A percentile compares a stretch with the other conserved stretches of the same genome.
These are phyloP conservation scores for Entomyzon cyanotis DNA, from an alignment of 2,113 vertebrate species.

Conservation along the genomic window DNA sequence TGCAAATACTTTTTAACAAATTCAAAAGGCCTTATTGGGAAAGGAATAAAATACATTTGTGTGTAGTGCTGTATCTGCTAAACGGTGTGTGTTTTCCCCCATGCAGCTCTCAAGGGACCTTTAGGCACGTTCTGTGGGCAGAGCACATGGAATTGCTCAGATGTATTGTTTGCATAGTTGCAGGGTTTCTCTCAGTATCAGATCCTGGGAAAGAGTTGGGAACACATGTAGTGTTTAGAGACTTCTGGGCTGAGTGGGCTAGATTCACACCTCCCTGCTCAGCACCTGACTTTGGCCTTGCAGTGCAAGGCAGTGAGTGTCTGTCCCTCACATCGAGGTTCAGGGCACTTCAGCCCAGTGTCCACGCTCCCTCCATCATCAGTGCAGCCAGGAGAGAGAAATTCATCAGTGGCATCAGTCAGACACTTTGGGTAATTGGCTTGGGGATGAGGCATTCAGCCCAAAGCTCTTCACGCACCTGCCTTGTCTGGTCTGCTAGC, in stretches of 20 bases:
- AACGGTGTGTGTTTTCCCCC: neutral
- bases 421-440: neutral
- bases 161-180: neutral
- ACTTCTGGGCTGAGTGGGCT: neutral
- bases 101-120: neutral
- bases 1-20: slow-evolving; percentile 59
- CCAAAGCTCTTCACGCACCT: neutral
- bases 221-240: neutral
- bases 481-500: neutral
- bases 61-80: slow-evolving; percentile 26
- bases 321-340: neutral
- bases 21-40: slow-evolving; percentile 42
- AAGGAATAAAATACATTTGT: slow-evolving; percentile 36
- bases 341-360: neutral
- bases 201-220: neutral
- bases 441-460: neutral
- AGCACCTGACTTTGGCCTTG: neutral
- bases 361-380: neutral
- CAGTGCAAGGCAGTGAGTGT: neutral
- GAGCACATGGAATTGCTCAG: slow-evolving; percentile 16
- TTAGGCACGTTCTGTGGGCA: slow-evolving; percentile 11
- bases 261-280: neutral
- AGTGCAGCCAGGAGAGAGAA: neutral
- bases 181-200: neutral
- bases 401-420: neutral